Evolutionary conservation across 2,888 invertebrate genomes (phyloP), one percentile per base, ranked within the genome.

Genomic region (Clivina fossor): DNA sequence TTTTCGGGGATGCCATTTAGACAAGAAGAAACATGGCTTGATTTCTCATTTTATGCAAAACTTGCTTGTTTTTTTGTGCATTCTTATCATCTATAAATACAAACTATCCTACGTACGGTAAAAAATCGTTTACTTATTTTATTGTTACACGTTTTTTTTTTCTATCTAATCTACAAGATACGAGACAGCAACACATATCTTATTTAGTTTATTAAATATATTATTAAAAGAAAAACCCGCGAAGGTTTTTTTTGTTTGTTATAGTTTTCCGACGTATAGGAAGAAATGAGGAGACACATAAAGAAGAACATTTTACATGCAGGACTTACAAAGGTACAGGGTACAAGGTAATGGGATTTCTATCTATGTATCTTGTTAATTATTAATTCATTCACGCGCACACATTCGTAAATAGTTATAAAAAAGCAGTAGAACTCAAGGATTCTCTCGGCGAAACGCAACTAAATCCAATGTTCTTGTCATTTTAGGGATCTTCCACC

Each of bases 381-480:
- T 44, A 44, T 53, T 41, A 20, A 22, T 53, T 22, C 44, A 43
- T 44, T 44, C 53, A 24, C 67, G 66, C 66, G 65, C 68, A 65
- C 69, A 67, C 70, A 64, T 67, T 65, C 69, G 63, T 67, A 70
- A n/a, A 69, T 68, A 66, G n/a, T n/a, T n/a, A 66, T 69, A 65
- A 65, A 69, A 70, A 51, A 53, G 53, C 43, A 53, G 53, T 44
- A 53, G 53, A 53, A 53, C 53, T 53, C 44, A 53, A 53, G 38
- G 38, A 38, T 50, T 43, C 44, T 43, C 44, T 35, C 44, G 44
- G 44, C 44, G 22, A 26, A 44, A n/a, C n/a, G n/a, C n/a, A n/a
- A n/a, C n/a, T n/a, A n/a, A n/a, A n/a, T n/a, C n/a, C n/a, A n/a
- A n/a, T n/a, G n/a, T n/a, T n/a, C n/a, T n/a, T n/a, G n/a, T n/a